Evolutionary conservation across 2,797 vertebrate genomes (phyloP).

Genomic region (Hippoglossus hippoglossus): DNA sequence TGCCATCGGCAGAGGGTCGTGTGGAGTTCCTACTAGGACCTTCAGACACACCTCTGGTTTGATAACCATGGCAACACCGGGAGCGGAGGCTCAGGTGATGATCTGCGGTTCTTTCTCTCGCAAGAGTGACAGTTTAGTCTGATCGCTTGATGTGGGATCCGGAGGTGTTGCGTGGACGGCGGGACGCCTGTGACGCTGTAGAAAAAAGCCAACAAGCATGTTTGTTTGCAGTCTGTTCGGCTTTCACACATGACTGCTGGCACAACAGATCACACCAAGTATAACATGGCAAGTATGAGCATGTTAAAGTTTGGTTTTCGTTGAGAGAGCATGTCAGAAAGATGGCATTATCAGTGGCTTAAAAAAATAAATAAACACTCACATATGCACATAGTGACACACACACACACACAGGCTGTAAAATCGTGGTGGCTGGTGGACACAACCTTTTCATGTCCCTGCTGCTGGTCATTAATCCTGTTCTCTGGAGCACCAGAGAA

Average conservation of each 20-base stretch:
- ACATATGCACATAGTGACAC: not conserved
- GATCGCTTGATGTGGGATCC: conserved; percentile 3
- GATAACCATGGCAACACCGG: conserved; percentile 18
- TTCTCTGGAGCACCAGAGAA: conserved; percentile 63
- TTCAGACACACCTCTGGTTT: conserved; percentile 29
- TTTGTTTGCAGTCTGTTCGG: conserved; percentile 1
- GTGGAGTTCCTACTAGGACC: conserved; percentile 27
- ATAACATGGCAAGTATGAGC: conserved; percentile 34
- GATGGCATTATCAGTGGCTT: conserved; percentile 34
- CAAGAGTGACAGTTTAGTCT: conserved; percentile 13
- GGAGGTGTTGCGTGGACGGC: conserved; percentile 1
- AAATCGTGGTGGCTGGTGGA: conserved; percentile 58
- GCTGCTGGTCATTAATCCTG: conserved; percentile 70
- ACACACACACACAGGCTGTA: conserved; percentile 34
- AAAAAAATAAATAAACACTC: conserved; percentile 23
- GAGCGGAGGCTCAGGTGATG: conserved; percentile 16
- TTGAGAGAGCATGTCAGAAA: conserved; percentile 4
- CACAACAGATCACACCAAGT: conserved; percentile 11
- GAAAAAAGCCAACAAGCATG: conserved; percentile 5
- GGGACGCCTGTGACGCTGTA: not conserved
- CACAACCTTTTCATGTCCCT: conserved; percentile 67
- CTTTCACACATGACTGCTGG: conserved; percentile 17
- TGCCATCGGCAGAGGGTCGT: conserved; percentile 35
- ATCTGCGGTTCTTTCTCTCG: conserved; percentile 3
- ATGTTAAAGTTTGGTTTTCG: conserved; percentile 36